Evolutionary conservation across 2,888 invertebrate genomes (phyloP), one percentile per base, ranked within the genome.

Genomic region (Lamproptera curius): DNA sequence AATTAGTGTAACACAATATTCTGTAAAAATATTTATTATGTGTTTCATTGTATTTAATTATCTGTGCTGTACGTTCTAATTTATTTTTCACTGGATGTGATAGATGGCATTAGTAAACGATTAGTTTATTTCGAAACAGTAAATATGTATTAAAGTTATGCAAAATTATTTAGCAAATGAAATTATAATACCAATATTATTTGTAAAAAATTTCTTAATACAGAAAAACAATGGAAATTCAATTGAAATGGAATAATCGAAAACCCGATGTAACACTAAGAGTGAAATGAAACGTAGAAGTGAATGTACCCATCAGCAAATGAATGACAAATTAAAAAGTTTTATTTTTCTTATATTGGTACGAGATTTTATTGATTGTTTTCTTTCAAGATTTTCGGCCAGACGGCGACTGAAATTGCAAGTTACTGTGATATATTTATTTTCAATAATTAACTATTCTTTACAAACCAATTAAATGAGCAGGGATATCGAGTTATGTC

Each of bases 281-380:
- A 31, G 72, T 77, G 61, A 58, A 84, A 78, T 64, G 86, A 70
- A 86, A 81, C 81, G 85, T 75, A 68, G 76, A 85, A 87, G 86
- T 86, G 86, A 87, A 86, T 85, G 86, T 86, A 85, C 86, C 73
- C 77, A 83, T 82, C 78, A 67, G 65, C 77, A 81, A 85, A 63
- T 63, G 70, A 72, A 83, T 87, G 86, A 88, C 87, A 87, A 88
- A 88, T 82, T 87, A 86, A 85, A 87, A 86, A 85, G 85, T 86
- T 87, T 87, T 87, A 86, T 88, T 88, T 88, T 87, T 87, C 87
- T 85, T 82, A 83, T 75, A 85, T 85, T 88, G 88, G 88, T 88
- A 88, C 81, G 83, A 83, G 84, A 88, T 87, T 88, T 88, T 88
- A 88, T 88, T 88, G 88, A 88, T 88, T 88, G 88, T 88, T 88